Evolutionary conservation across 2,113 vertebrate genomes (phyloP), one percentile per base, ranked within the genome.

Genomic region (Tringa solitaria): DNA sequence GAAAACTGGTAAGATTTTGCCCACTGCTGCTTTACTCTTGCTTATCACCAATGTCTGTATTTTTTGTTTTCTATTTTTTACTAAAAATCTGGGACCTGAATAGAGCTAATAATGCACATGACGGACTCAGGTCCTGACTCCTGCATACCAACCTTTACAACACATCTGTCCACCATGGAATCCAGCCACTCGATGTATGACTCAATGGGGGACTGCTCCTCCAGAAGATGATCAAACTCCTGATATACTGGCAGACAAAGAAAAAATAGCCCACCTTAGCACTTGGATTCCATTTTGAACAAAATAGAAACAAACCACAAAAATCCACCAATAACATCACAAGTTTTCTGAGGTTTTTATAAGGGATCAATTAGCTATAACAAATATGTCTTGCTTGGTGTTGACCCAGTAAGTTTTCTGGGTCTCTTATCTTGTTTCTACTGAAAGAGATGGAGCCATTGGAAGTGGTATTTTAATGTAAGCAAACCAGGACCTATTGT

Each of bases 111-210:
- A 60, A 74, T 8, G 48, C 28, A 63, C n/a, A 30, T 20, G 7
- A 41, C 16, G 37, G 48, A 46, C 33, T 75, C 73, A 7, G 20
- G 19, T 41, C 23, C 67, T 68, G 57, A n/a, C 11, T 69, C 46
- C 20, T 48, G 41, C 51, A 69, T 79, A 98, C 99, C 98, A 92
- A 99, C 99, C 99, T 99, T 99, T 81, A 99, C 99, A 28, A 99
- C 99, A 41, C 99, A 99, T 95, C 99, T 98, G 97, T 99, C 99
- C 97, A 99, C 99, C 99, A 99, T 99, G 77, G 99, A 99, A 97
- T 99, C 99, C 98, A 99, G 97, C 99, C 99, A 99, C 95, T 99
- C 99, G 2, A 99, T 99, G 97, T 99, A 99, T 0, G 99, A 99
- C 97, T 99, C 99, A 4, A 99, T 99, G 33, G 99, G 99, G 23